These are phyloP conservation scores for Chorisops tibialis DNA, from an alignment of 2,888 invertebrate species.

Conservation along the genomic window DNA sequence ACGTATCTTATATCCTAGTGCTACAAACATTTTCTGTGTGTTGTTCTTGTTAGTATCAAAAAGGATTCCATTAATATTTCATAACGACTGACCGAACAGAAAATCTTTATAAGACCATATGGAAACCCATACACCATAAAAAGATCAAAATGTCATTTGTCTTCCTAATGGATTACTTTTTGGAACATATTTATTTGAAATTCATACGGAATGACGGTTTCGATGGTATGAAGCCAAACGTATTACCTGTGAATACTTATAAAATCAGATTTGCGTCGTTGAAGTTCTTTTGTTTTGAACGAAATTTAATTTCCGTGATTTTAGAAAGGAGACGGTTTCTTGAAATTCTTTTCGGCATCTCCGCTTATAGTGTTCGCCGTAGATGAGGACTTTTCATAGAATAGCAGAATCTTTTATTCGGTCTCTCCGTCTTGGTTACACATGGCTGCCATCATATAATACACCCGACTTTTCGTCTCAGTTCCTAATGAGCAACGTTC, in stretches of 20 bases:
- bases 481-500: constrained; percentile 22
- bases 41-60: too few relatives aligned
- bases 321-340: too few relatives aligned
- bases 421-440: constrained; percentile 26
- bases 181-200: constrained; percentile 36
- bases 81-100: not conserved
- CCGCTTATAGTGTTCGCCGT: too few relatives aligned
- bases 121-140: constrained; percentile 36
- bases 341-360: too few relatives aligned
- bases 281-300: too few relatives aligned
- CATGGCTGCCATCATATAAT: constrained; percentile 29
- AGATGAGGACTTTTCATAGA: too few relatives aligned
- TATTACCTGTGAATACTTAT: too few relatives aligned
- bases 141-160: constrained; percentile 37
- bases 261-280: too few relatives aligned
- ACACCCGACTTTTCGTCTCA: constrained; percentile 17
- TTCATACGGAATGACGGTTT: constrained; percentile 31
- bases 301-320: too few relatives aligned
- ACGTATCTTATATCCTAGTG: too few relatives aligned
- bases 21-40: too few relatives aligned
- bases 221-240: too few relatives aligned
- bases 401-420: not conserved
- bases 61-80: not conserved
- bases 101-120: not conserved
- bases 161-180: constrained; percentile 38